These are phyloP conservation scores for Anastatus disparis DNA, from an alignment of 1,140 invertebrate genomes.

Conservation along the genomic window DNA sequence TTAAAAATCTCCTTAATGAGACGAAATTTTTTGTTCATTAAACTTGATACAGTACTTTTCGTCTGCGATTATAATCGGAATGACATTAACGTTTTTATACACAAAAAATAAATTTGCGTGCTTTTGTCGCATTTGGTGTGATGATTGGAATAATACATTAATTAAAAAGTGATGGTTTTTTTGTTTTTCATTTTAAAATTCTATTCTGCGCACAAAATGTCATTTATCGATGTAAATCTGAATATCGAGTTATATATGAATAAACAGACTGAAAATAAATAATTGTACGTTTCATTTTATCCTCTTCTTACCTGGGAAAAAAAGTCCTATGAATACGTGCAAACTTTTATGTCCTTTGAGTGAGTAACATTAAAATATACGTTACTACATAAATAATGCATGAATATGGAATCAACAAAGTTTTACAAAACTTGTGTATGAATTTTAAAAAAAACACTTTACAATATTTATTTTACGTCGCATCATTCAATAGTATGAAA, in stretches of 20 bases:
- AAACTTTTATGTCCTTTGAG: background rate
- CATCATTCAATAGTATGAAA: too few species aligned
- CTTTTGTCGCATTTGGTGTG: background rate
- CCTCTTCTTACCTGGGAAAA: background rate
- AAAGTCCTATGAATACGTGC: background rate
- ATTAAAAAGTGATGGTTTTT: background rate
- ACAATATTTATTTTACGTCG: too few species aligned
- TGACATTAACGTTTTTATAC: background rate
- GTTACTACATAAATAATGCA: slow-evolving; percentile 12
- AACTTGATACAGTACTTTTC: background rate
- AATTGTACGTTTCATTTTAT: background rate
- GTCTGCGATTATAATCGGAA: background rate
- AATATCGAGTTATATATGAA: slow-evolving; percentile 24
- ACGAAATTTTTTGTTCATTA: background rate
- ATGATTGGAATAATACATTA: background rate
- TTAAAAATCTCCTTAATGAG: too few species aligned
- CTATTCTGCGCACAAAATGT: background rate
- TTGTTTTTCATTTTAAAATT: background rate
- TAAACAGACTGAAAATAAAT: slow-evolving; percentile 33
- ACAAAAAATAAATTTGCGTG: background rate
- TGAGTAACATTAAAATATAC: background rate
- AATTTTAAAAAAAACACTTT: background rate
- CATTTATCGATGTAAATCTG: slow-evolving; percentile 22
- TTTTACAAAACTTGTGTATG: background rate
- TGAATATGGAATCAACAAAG: background rate